These are phyloP conservation scores for Hemiscyllium ocellatum DNA, from an alignment of 2,113 vertebrate genomes.

Conservation along the genomic window DNA sequence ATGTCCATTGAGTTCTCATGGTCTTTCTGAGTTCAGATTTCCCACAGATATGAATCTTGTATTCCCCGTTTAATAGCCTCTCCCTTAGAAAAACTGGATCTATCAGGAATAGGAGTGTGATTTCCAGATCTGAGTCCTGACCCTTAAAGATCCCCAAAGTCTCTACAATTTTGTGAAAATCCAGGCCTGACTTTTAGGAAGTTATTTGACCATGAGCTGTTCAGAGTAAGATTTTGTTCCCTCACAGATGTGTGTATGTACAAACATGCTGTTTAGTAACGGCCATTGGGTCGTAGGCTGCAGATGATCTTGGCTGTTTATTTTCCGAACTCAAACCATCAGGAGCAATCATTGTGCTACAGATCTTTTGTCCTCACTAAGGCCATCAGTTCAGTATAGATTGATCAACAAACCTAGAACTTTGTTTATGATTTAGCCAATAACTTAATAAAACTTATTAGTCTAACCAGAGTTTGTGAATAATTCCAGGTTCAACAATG, in stretches of 20 bases:
- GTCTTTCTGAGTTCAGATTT: too few relatives aligned
- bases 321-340: background rate
- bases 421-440: background rate
- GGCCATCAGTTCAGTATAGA: background rate
- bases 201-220: background rate
- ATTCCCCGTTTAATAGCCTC: too few relatives aligned
- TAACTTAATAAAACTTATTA: background rate
- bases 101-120: too few relatives aligned
- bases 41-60: too few relatives aligned
- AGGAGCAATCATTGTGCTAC: background rate
- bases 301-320: background rate
- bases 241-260: background rate
- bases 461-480: background rate
- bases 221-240: background rate
- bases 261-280: background rate
- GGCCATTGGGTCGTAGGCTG: background rate
- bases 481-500: background rate
- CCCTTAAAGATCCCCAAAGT: too few relatives aligned
- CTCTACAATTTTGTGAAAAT: too few relatives aligned
- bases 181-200: too few relatives aligned
- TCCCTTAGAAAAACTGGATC: too few relatives aligned
- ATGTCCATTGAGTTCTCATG: too few relatives aligned
- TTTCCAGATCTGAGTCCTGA: too few relatives aligned
- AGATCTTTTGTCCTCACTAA: background rate
- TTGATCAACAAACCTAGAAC: background rate